Percentiles rank a stretch among this genome's conserved stretches.
Evolutionary conservation across 2,888 invertebrate species (phyloP).

Genomic region (Scrobipalpa atriplicella): DNA sequence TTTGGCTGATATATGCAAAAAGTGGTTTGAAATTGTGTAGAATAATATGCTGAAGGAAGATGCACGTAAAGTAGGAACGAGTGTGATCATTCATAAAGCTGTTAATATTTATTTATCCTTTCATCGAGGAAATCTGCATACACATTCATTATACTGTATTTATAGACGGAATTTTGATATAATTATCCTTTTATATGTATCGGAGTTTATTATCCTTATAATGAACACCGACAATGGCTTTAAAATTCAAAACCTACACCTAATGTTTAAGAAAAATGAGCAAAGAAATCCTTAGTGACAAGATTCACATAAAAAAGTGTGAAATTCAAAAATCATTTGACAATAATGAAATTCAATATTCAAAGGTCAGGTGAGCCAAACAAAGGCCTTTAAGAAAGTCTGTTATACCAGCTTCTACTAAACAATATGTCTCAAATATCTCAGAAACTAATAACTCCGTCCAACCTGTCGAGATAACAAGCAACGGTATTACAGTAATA

Average conservation of each 20-base stretch:
- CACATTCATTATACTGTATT: not conserved
- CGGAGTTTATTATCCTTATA: not conserved
- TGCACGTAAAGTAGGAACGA: no score
- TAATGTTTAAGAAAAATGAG: not conserved
- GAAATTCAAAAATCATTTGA: not conserved
- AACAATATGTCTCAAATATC: constrained; percentile 10
- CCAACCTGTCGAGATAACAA: constrained; percentile 7
- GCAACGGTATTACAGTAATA: not conserved
- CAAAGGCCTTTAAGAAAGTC: not conserved
- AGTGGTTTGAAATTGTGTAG: no score
- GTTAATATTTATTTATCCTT: no score
- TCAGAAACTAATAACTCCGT: constrained; percentile 1
- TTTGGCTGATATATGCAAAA: not conserved
- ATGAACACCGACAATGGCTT: not conserved
- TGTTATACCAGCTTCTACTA: not conserved
- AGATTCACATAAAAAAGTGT: not conserved
- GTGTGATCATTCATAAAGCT: no score
- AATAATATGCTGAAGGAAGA: no score
- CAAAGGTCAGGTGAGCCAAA: not conserved
- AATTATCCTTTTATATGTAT: no score
- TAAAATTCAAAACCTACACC: not conserved
- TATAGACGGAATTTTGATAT: no score
- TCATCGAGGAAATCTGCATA: not conserved
- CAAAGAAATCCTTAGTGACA: not conserved
- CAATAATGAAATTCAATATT: not conserved